Base-by-base conservation (phyloP, 2,888 invertebrate species). In the Euzophera pinguis region DNA sequence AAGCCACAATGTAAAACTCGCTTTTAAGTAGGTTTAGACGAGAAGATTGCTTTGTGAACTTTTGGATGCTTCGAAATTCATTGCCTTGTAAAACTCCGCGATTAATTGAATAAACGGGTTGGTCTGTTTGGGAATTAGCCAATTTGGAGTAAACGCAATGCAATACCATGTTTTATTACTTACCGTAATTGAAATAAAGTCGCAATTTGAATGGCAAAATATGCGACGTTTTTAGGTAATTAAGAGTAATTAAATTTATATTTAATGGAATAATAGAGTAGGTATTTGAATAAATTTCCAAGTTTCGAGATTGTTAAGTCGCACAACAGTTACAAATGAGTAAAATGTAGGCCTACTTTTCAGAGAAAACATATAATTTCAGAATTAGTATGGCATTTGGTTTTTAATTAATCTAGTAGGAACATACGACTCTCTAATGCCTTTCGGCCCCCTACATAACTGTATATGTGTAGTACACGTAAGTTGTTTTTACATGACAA, bases 61-160 rank as follows among this genome's bases (percentile, higher is more conserved):
- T 73, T 68, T 64, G 61, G 67, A 69, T 66, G 61, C 61, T 64
- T 71, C 67, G 61, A 69, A 77, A 69, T 74, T 72, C 65, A 73
- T 75, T 74, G 67, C 69, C 71, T 73, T 64, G 60, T 71, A 65
- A 65, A 69, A 70, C 62, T 69, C 56, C 52, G 53, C 74, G 67
- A 74, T 76, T 76, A 78, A 78, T 78, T 77, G 65, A 56, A 60
- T 61, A 75, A 77, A 76, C 69, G 65, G 61, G 63, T 62, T 60
- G 43, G 60, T 54, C 58, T 63, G 59, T 65, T 51, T 61, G 61
- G 53, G 64, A 68, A 64, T 70, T 67, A 64, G 62, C 54, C 53
- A 60, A 63, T 63, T 68, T 57, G 55, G 53, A 22, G 47, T 52
- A 42, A 32, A 39, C 14, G 27, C 39, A 39, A 27, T 38, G 29